A percentile compares a stretch with the other conserved stretches of the same genome.
These are phyloP conservation scores for Craseonycteris thonglongyai DNA, from an alignment of 2,113 vertebrate species.

Conservation along the genomic window DNA sequence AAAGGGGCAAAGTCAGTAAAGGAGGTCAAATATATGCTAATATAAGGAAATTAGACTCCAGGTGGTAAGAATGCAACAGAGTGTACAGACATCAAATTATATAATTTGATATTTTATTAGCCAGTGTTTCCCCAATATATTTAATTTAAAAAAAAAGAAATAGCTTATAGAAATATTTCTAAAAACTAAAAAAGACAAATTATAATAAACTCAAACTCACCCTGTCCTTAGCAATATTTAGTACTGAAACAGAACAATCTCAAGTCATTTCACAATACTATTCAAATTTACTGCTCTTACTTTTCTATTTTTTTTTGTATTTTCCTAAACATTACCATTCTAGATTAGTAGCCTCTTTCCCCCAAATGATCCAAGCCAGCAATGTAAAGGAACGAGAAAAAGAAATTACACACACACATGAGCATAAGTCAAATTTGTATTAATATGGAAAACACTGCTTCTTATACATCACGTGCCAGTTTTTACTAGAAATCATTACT, in stretches of 20 bases:
- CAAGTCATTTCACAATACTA: neutral
- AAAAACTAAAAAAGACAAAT: neutral
- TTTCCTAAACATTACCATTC: neutral
- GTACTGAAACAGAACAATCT: neutral
- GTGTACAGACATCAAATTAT: neutral
- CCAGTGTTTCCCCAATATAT: neutral
- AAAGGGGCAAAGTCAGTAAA: neutral
- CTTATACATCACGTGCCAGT: neutral
- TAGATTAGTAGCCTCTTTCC: neutral
- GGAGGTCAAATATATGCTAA: neutral
- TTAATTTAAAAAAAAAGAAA: neutral
- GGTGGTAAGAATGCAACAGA: neutral
- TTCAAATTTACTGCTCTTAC: neutral
- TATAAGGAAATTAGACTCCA: neutral
- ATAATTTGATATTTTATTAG: neutral
- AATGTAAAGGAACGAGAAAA: neutral
- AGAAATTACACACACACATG: neutral
- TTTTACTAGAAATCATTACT: constrained; percentile 44
- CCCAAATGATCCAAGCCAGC: neutral
- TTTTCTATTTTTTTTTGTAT: neutral
- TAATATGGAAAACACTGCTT: neutral
- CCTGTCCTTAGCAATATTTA: neutral
- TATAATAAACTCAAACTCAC: neutral
- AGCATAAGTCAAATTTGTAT: too few species aligned
- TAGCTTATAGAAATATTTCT: neutral